phyloP scores from a whole-genome alignment of 1,140 invertebrate species.

The Pemphigus obesinymphae region DNA sequence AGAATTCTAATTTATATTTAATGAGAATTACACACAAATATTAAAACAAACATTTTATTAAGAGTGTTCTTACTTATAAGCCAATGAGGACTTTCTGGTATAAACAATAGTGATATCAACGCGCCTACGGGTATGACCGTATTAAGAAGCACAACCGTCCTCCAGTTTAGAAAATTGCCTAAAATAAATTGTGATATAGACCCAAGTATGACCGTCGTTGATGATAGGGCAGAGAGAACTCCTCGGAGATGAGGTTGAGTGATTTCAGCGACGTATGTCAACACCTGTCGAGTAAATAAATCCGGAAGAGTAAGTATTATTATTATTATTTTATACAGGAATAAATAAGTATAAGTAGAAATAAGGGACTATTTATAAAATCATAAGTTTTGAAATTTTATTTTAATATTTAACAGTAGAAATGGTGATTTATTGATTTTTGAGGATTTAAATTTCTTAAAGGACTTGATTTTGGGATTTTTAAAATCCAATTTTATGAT shows the following conservation, averaged over 20 bases:
- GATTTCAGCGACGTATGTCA: slow-evolving; percentile 76
- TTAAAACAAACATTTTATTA: background rate
- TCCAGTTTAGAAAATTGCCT: slow-evolving; percentile 65
- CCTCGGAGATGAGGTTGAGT: slow-evolving; percentile 71
- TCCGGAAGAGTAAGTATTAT: too few species aligned
- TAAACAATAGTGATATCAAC: slow-evolving; percentile 60
- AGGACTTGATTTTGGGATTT: too few species aligned
- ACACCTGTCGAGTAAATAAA: slow-evolving; percentile 54
- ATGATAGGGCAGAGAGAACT: slow-evolving; percentile 65
- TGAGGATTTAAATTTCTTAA: too few species aligned
- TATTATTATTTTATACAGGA: background rate
- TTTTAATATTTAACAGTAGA: too few species aligned
- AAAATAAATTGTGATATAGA: slow-evolving; percentile 60
- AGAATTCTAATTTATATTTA: too few species aligned
- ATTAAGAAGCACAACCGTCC: slow-evolving; percentile 64
- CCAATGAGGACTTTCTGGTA: slow-evolving; percentile 76
- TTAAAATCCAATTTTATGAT: background rate
- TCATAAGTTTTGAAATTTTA: too few species aligned
- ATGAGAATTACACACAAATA: background rate
- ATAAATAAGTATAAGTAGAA: too few species aligned
- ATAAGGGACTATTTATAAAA: too few species aligned
- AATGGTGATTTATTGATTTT: too few species aligned
- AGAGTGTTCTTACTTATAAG: slow-evolving; percentile 52
- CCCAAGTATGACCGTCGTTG: slow-evolving; percentile 67
- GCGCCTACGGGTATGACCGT: slow-evolving; percentile 62